Percentiles rank a stretch among this genome's conserved stretches.
Evolutionary conservation across 2,113 vertebrate species (phyloP).

Genomic region (Lagopus muta): DNA sequence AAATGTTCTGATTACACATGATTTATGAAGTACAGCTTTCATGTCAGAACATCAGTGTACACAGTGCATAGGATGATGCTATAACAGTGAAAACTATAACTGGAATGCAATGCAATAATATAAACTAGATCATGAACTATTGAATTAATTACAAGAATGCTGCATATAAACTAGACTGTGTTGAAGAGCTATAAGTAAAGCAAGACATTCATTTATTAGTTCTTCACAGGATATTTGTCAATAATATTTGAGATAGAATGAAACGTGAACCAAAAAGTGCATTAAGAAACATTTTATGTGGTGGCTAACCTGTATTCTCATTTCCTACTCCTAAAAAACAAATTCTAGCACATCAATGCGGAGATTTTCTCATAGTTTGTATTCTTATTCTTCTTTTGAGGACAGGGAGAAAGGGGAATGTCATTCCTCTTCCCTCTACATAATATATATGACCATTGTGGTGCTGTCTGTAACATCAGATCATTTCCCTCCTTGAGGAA

Average conservation of each 20-base stretch:
- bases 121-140: neutral
- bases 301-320: neutral
- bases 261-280: neutral
- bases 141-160: neutral
- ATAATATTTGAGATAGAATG: neutral
- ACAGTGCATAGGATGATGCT: neutral
- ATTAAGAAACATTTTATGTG: neutral
- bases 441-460: neutral
- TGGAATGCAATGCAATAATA: neutral
- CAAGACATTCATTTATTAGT: neutral
- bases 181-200: neutral
- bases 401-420: neutral
- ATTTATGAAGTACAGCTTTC: neutral
- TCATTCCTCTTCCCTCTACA: neutral
- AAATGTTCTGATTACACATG: neutral
- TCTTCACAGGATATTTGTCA: neutral
- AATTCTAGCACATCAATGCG: neutral
- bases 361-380: neutral
- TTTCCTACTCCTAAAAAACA: neutral
- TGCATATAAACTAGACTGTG: neutral
- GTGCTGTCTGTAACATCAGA: neutral
- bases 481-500: neutral
- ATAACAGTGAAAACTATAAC: constrained; percentile 1
- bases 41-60: neutral
- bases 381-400: neutral